phyloP scores from a whole-genome alignment of 2,888 invertebrate species.

The Platycheirus albimanus region DNA sequence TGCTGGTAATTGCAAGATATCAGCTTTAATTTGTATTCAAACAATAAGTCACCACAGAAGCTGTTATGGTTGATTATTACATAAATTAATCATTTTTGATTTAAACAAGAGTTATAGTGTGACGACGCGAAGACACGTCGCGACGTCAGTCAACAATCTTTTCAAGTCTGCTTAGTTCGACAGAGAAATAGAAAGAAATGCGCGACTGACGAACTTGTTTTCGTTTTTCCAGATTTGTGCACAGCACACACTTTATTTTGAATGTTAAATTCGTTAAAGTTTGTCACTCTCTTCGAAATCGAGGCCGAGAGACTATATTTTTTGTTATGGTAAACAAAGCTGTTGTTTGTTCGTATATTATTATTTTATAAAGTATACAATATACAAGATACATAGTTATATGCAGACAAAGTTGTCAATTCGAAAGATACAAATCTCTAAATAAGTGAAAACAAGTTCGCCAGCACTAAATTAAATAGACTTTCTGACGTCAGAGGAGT shows the following conservation, averaged over 20 bases:
- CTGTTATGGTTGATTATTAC: conserved; percentile 10
- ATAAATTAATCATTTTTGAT: conserved; percentile 25
- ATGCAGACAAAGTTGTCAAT: conserved; percentile 5
- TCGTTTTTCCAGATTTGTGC: conserved; percentile 3
- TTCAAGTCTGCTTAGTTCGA: too few species aligned
- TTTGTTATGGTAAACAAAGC: conserved; percentile 24
- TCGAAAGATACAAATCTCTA: conserved; percentile 12
- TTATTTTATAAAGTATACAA: too few species aligned
- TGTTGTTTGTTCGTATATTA: not conserved
- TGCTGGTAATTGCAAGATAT: conserved; percentile 17
- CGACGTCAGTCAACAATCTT: too few species aligned
- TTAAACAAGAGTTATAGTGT: conserved; percentile 8
- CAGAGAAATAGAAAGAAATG: too few species aligned
- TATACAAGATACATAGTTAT: not conserved
- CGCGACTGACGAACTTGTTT: conserved; percentile 22
- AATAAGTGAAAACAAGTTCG: conserved; percentile 45
- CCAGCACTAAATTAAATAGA: conserved; percentile 2
- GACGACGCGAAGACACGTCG: not conserved
- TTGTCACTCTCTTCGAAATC: conserved; percentile 11
- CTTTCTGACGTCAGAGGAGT: conserved; percentile 53
- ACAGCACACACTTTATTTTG: not conserved
- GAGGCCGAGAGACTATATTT: not conserved
- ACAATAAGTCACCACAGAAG: conserved; percentile 17
- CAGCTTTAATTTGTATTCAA: conserved; percentile 46
- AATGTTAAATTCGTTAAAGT: conserved; percentile 8